Evolutionary conservation across 2,797 vertebrate species (phyloP).

Genomic region (Mallotus villosus): DNA sequence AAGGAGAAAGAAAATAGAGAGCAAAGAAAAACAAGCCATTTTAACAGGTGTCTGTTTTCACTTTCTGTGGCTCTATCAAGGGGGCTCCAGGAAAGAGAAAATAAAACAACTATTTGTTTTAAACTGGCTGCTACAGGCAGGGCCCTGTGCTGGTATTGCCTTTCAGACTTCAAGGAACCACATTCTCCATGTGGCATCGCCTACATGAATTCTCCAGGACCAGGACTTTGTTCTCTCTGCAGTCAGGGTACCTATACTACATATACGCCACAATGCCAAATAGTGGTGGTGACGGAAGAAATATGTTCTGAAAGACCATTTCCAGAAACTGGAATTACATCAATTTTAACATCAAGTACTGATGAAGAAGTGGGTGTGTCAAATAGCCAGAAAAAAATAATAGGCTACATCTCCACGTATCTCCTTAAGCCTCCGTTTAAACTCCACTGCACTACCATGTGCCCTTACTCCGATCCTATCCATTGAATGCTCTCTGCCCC

Average conservation of each 20-base stretch:
- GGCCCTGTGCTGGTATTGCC: constrained; percentile 60
- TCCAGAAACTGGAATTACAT: too few relatives aligned
- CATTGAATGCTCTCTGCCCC: too few relatives aligned
- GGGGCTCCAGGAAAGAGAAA: constrained; percentile 42
- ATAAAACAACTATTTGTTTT: constrained; percentile 72
- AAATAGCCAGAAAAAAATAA: too few relatives aligned
- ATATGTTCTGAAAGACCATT: too few relatives aligned
- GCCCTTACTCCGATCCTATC: too few relatives aligned
- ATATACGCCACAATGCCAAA: neutral
- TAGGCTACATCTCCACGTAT: too few relatives aligned
- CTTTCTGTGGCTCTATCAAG: constrained; percentile 28
- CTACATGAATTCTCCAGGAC: constrained; percentile 22
- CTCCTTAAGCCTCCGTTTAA: too few relatives aligned
- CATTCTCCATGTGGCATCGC: constrained; percentile 49
- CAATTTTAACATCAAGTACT: too few relatives aligned
- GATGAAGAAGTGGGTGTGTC: too few relatives aligned
- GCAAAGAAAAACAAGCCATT: constrained; percentile 42
- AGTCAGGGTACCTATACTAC: neutral
- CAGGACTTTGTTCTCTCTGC: constrained; percentile 48
- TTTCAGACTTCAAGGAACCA: constrained; percentile 71
- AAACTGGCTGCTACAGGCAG: constrained; percentile 61
- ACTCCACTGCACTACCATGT: too few relatives aligned
- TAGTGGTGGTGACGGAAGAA: neutral
- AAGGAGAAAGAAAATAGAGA: constrained; percentile 20
- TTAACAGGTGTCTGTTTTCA: constrained; percentile 46